A percentile compares a stretch with the other conserved stretches of the same genome.
These are phyloP conservation scores for Zaprionus ghesquierei DNA, from an alignment of 1,140 invertebrate genomes.

Conservation along the genomic window DNA sequence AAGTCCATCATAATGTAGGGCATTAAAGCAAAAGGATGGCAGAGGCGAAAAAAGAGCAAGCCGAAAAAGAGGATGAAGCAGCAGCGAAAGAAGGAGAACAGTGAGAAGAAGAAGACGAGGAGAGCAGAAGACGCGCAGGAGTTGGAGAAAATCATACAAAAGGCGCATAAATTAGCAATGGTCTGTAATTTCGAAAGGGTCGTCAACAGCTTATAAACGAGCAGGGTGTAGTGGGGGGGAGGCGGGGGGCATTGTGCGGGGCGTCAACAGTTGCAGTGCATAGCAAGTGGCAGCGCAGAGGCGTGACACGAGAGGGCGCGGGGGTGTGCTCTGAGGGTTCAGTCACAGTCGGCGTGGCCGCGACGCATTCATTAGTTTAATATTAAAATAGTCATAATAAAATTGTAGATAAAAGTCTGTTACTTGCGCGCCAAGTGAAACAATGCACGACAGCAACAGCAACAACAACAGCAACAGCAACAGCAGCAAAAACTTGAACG, in stretches of 20 bases:
- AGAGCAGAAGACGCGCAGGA: conserved; percentile 10
- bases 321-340: neutral
- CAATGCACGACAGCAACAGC: conserved; percentile 50
- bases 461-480: conserved; percentile 6
- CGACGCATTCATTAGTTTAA: conserved; percentile 78
- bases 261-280: conserved; percentile 32
- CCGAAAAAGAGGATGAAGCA: neutral
- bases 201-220: conserved; percentile 49
- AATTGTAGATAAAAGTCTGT: conserved; percentile 68
- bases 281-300: conserved; percentile 14
- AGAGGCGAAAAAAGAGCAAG: neutral
- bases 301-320: neutral
- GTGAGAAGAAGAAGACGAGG: conserved; percentile 20
- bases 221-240: neutral
- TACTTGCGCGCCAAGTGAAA: conserved; percentile 46
- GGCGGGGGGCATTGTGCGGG: conserved; percentile 11
- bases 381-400: conserved; percentile 78
- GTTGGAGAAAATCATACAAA: conserved; percentile 74
- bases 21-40: neutral
- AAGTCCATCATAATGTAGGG: conserved; percentile 6
- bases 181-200: conserved; percentile 77
- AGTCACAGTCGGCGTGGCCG: conserved; percentile 68
- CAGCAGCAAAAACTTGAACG: conserved; percentile 34
- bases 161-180: conserved; percentile 80
- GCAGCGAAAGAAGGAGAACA: conserved; percentile 9